Conservation (phyloP, 2,797 vertebrate genomes). For the Acomys russatus region DNA sequence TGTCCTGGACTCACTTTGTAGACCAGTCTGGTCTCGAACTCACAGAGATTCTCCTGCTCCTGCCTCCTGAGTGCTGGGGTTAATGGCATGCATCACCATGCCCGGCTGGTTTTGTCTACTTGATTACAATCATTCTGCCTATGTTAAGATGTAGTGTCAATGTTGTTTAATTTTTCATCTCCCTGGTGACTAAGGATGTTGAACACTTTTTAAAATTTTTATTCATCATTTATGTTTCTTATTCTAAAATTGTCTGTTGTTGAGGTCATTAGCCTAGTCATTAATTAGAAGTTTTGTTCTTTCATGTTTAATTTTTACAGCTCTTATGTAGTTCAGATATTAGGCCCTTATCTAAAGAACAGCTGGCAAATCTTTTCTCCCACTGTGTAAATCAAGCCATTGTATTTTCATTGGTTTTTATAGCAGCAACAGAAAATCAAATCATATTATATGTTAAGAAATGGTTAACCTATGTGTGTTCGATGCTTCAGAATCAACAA, state of each 20-base stretch:
- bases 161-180: background rate
- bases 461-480: background rate
- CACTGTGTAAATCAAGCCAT: background rate
- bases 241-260: background rate
- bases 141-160: background rate
- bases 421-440: slow-evolving; percentile 12
- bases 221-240: background rate
- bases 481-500: slow-evolving; percentile 40
- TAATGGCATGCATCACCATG: no score
- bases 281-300: background rate
- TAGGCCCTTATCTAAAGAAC: background rate
- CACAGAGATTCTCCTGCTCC: no score
- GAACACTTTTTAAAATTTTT: background rate
- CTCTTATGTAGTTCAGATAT: background rate
- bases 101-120: background rate
- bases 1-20: no score
- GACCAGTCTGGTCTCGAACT: no score
- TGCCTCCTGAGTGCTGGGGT: no score
- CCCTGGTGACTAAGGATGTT: background rate
- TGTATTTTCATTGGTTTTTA: background rate
- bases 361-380: background rate
- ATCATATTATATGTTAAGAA: background rate
- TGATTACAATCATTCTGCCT: background rate
- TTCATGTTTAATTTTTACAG: background rate
- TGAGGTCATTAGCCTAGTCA: background rate